Evolutionary conservation across 2,797 vertebrate genomes (phyloP).

Genomic region (Spatula clypeata): DNA sequence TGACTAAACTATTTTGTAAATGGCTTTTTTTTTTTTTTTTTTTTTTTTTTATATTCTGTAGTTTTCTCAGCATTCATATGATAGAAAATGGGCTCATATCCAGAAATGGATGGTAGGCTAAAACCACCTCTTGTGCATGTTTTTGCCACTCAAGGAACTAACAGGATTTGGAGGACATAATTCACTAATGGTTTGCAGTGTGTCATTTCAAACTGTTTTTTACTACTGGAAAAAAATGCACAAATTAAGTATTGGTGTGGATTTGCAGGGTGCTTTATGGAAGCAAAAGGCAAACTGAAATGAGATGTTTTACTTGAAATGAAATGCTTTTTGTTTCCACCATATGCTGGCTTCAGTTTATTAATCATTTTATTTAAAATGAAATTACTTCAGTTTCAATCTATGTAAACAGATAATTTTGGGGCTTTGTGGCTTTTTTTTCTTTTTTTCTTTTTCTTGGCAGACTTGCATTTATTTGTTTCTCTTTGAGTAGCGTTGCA

Average conservation of each 20-base stretch:
- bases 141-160: conserved; percentile 73
- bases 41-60: conserved; percentile 77
- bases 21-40: not conserved
- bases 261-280: not conserved
- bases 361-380: not conserved
- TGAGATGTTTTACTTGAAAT: not conserved
- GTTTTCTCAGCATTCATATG: conserved; percentile 90
- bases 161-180: conserved; percentile 68
- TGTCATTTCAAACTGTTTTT: not conserved
- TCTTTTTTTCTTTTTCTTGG: not conserved
- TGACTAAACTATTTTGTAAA: not conserved
- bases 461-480: not conserved
- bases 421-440: not conserved
- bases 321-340: not conserved
- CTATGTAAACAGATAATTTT: not conserved
- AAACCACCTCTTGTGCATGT: conserved; percentile 77
- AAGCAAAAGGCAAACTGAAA: not conserved
- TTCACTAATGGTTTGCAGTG: conserved; percentile 79
- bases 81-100: conserved; percentile 97
- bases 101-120: conserved; percentile 99
- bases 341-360: not conserved
- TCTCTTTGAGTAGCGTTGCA: not conserved
- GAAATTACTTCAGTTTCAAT: not conserved
- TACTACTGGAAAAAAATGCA: not conserved
- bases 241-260: not conserved